Conservation (phyloP, 2,888 invertebrate species). For the Dascillus cervinus region DNA sequence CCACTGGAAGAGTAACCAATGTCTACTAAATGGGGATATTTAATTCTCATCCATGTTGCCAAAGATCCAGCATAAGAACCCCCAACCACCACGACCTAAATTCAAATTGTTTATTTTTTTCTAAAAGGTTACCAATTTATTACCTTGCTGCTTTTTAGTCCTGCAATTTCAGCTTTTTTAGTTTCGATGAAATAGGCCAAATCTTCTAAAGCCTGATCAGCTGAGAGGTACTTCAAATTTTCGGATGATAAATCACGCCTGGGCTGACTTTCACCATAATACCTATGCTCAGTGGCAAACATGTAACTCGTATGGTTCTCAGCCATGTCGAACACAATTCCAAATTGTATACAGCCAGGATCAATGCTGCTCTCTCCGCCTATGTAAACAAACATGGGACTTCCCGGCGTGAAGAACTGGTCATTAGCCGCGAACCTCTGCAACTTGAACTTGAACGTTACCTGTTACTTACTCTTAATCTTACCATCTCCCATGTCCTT, state of each 20-base stretch:
- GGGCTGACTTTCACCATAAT: conserved; percentile 68
- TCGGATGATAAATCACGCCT: too few species aligned
- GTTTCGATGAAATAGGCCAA: conserved; percentile 55
- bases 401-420: conserved; percentile 43
- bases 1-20: conserved; percentile 54
- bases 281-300: conserved; percentile 75
- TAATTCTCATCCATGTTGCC: conserved; percentile 52
- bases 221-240: conserved; percentile 53
- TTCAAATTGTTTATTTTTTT: too few species aligned
- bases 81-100: conserved; percentile 45
- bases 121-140: conserved; percentile 3
- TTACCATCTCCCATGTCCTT: too few species aligned
- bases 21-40: conserved; percentile 51
- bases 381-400: conserved; percentile 57
- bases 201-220: conserved; percentile 62
- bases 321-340: conserved; percentile 58
- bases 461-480: too few species aligned
- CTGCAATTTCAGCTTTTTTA: conserved; percentile 18
- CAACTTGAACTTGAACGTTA: too few species aligned
- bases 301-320: conserved; percentile 51
- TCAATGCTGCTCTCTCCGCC: conserved; percentile 70
- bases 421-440: too few species aligned
- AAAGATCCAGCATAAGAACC: conserved; percentile 53
- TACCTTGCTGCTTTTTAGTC: conserved; percentile 13
- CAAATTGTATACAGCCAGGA: conserved; percentile 48